Conservation (phyloP, 1,140 invertebrate species). For the Helicoverpa zea region DNA sequence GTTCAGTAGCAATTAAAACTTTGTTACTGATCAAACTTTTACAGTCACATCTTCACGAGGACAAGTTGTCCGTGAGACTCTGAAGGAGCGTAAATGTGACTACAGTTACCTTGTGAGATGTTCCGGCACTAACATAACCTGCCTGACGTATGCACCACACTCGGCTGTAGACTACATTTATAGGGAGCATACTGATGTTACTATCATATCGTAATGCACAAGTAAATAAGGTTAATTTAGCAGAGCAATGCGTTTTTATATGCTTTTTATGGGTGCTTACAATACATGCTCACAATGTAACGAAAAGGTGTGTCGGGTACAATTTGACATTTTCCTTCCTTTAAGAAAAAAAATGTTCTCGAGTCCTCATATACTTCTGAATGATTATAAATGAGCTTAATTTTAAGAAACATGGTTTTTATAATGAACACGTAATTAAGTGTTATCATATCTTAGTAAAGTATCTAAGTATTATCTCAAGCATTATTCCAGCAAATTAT, state of each 20-base stretch:
- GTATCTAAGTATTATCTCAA: too few relatives aligned
- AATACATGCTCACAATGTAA: too few relatives aligned
- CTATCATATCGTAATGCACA: background rate
- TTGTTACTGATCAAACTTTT: constrained; percentile 79
- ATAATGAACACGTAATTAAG: too few relatives aligned
- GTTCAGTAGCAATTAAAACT: constrained; percentile 83
- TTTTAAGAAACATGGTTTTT: too few relatives aligned
- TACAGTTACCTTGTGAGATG: constrained; percentile 54
- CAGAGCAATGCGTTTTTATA: background rate
- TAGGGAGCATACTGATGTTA: background rate
- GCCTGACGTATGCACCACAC: background rate
- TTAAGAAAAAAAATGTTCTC: too few relatives aligned
- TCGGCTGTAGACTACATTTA: background rate
- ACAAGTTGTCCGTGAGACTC: constrained; percentile 60
- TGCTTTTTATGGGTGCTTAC: background rate
- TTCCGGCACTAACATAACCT: constrained; percentile 51
- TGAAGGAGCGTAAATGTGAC: constrained; percentile 62
- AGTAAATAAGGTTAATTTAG: background rate
- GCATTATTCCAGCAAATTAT: too few relatives aligned
- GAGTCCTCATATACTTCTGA: too few relatives aligned
- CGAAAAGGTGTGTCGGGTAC: too few relatives aligned
- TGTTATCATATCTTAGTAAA: too few relatives aligned
- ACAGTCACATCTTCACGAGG: constrained; percentile 70
- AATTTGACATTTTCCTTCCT: too few relatives aligned
- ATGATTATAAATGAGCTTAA: too few relatives aligned